phyloP scores from a whole-genome alignment of 2,797 vertebrate species.

The Acanthis flammea region DNA sequence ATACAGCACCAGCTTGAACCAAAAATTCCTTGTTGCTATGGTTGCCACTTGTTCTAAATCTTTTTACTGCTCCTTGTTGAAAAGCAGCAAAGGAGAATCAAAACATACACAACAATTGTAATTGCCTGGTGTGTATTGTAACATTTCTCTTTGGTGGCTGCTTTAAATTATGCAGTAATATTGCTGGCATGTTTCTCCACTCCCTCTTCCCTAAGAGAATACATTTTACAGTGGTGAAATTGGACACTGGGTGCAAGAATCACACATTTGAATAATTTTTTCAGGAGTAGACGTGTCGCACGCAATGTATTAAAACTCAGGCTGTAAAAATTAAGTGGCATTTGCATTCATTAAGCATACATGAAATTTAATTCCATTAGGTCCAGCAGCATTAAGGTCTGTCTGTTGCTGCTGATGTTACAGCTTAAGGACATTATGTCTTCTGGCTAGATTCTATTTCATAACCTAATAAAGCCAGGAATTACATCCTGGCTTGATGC shows the following conservation, averaged over 20 bases:
- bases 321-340: constrained; percentile 59
- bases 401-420: constrained; percentile 5
- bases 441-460: constrained; percentile 34
- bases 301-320: constrained; percentile 23
- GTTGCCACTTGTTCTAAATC: constrained; percentile 43
- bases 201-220: neutral
- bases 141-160: constrained; percentile 15
- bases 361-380: constrained; percentile 48
- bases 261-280: constrained; percentile 30
- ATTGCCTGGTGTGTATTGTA: constrained; percentile 37
- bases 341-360: constrained; percentile 60
- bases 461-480: constrained; percentile 55
- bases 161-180: constrained; percentile 47
- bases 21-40: constrained; percentile 48
- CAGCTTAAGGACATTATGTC: constrained; percentile 11
- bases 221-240: constrained; percentile 29
- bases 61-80: constrained; percentile 14
- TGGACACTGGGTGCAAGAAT: neutral
- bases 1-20: neutral
- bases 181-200: constrained; percentile 3
- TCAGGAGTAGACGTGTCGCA: constrained; percentile 21
- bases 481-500: constrained; percentile 26
- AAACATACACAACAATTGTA: constrained; percentile 25
- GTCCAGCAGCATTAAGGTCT: constrained; percentile 14
- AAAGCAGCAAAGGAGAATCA: constrained; percentile 21